These are phyloP conservation scores for Aromia moschata DNA, from an alignment of 2,888 invertebrate species.

Conservation along the genomic window DNA sequence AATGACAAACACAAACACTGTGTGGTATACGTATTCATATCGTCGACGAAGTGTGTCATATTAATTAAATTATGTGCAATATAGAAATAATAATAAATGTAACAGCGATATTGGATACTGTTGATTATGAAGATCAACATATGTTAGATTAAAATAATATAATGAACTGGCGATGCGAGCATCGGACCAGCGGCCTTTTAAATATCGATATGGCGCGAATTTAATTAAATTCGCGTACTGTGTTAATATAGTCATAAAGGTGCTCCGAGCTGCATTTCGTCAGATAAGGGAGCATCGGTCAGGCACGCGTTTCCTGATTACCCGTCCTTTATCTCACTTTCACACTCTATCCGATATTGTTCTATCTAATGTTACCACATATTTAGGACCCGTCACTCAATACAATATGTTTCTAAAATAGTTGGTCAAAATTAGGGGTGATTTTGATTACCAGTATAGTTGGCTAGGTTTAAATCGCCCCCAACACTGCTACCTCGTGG, in stretches of 20 bases:
- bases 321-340: conserved; percentile 56
- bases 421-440: no score
- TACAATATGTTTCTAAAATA: no score
- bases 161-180: conserved; percentile 37
- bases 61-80: conserved; percentile 32
- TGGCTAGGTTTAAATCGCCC: no score
- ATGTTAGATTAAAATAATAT: conserved; percentile 55
- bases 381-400: no score
- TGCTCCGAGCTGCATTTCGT: conserved; percentile 56
- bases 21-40: conserved; percentile 25
- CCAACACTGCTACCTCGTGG: no score
- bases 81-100: conserved; percentile 28
- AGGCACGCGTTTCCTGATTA: conserved; percentile 58
- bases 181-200: conserved; percentile 44
- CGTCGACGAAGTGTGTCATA: conserved; percentile 30
- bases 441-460: no score
- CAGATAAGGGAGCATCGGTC: conserved; percentile 59
- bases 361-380: conserved; percentile 13
- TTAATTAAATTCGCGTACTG: conserved; percentile 57
- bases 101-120: conserved; percentile 29
- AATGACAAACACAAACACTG: conserved; percentile 27
- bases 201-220: conserved; percentile 52
- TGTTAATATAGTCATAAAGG: conserved; percentile 59
- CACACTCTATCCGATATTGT: conserved; percentile 51
- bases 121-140: conserved; percentile 44